Evolutionary conservation across 2,797 vertebrate species (phyloP).

Genomic region (Phoebastria nigripes): DNA sequence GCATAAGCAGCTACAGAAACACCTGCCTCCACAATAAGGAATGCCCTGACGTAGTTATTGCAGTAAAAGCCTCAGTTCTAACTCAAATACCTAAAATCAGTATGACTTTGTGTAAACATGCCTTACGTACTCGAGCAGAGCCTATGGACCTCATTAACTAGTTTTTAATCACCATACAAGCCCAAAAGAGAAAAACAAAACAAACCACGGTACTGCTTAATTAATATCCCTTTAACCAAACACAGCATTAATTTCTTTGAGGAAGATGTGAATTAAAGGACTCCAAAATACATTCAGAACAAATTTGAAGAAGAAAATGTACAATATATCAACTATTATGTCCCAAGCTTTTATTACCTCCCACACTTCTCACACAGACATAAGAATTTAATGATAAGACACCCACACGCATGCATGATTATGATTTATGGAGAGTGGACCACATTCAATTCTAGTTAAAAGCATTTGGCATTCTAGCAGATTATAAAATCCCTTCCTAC

Average conservation of each 20-base stretch:
- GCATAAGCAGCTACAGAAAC: neutral
- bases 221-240: neutral
- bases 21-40: neutral
- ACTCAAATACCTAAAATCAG: neutral
- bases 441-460: neutral
- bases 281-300: neutral
- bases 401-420: neutral
- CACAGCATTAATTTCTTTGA: neutral
- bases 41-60: fast-evolving
- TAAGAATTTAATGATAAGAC: constrained; percentile 11
- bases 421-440: neutral
- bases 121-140: neutral
- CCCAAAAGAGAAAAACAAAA: neutral
- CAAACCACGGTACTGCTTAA: neutral
- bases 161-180: neutral
- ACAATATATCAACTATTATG: neutral
- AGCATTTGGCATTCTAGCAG: neutral
- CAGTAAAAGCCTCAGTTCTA: neutral
- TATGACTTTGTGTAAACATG: neutral
- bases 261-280: neutral
- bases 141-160: neutral
- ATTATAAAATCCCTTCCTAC: constrained; percentile 3
- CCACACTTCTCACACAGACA: neutral
- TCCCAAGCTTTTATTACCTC: neutral
- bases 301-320: neutral